Evolutionary conservation across 2,888 invertebrate species (phyloP).

Genomic region (Epicampocera succincta): DNA sequence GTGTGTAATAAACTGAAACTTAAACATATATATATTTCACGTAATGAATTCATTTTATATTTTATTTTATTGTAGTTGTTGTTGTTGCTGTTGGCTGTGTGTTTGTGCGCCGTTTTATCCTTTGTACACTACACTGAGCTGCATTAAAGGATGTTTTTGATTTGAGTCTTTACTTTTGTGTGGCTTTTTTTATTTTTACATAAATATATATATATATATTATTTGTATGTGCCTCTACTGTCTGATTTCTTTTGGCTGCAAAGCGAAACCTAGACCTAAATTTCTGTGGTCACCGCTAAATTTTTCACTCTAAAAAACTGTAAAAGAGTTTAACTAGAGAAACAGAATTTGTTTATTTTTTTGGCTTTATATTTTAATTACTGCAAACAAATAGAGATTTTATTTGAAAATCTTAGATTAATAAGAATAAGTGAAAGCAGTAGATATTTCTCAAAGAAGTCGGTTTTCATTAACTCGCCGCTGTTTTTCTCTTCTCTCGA

Average conservation of each 20-base stretch:
- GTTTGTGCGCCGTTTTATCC: constrained; percentile 15
- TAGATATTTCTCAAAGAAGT: too few species aligned
- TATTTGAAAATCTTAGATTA: not conserved
- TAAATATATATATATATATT: too few species aligned
- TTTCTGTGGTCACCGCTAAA: constrained; percentile 47
- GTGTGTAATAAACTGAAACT: constrained; percentile 46
- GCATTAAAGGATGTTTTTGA: constrained; percentile 57
- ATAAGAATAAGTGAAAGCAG: not conserved
- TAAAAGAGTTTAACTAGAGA: constrained; percentile 13
- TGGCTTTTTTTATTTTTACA: constrained; percentile 36
- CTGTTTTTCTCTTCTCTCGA: too few species aligned
- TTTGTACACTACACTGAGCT: constrained; percentile 52
- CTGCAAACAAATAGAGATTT: not conserved
- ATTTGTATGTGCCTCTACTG: constrained; percentile 15
- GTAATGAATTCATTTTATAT: constrained; percentile 66
- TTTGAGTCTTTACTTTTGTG: constrained; percentile 50
- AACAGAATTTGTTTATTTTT: not conserved
- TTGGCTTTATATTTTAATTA: constrained; percentile 9
- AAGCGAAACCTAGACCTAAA: constrained; percentile 55
- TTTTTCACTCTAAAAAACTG: constrained; percentile 34
- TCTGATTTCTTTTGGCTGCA: constrained; percentile 56
- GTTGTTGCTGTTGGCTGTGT: constrained; percentile 31
- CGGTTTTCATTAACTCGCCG: too few species aligned
- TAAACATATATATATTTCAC: constrained; percentile 30
- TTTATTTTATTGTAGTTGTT: constrained; percentile 53